These are phyloP conservation scores for Macaca mulatta DNA, from an alignment of 2,113 vertebrate genomes.

Conservation along the genomic window DNA sequence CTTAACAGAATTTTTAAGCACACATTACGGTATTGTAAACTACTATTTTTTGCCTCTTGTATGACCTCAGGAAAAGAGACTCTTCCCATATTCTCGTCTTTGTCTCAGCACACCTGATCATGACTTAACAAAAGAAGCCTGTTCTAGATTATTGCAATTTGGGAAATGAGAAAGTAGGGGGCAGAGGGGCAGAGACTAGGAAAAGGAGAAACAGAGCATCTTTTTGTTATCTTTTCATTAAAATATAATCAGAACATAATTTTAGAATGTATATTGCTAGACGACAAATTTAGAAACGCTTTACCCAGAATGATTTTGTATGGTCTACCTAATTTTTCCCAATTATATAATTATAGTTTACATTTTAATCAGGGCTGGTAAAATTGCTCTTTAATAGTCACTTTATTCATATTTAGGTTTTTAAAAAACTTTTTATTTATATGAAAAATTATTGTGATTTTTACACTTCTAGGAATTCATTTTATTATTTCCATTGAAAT, in stretches of 20 bases:
- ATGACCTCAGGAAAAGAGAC: background rate
- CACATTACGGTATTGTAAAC: background rate
- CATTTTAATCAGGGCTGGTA: slow-evolving; percentile 18
- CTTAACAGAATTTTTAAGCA: background rate
- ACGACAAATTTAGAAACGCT: background rate
- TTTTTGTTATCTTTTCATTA: background rate
- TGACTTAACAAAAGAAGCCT: background rate
- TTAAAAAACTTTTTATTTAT: background rate
- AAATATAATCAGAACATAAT: background rate
- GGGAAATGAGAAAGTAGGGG: background rate
- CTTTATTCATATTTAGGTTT: slow-evolving; percentile 47
- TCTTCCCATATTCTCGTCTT: background rate
- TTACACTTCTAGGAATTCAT: background rate
- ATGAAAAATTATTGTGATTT: slow-evolving; percentile 53
- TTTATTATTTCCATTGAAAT: slow-evolving; percentile 42
- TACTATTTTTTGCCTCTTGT: background rate
- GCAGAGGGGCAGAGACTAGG: background rate
- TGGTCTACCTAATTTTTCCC: background rate
- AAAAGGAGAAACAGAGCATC: background rate
- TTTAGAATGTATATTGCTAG: background rate
- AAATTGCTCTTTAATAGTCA: slow-evolving; percentile 18
- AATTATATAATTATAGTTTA: slow-evolving; percentile 43
- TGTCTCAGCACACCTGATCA: background rate
- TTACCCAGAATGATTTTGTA: background rate
- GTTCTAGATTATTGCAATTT: background rate